phyloP scores from a whole-genome alignment of 2,113 vertebrate species.

The Semnornis frantzii region DNA sequence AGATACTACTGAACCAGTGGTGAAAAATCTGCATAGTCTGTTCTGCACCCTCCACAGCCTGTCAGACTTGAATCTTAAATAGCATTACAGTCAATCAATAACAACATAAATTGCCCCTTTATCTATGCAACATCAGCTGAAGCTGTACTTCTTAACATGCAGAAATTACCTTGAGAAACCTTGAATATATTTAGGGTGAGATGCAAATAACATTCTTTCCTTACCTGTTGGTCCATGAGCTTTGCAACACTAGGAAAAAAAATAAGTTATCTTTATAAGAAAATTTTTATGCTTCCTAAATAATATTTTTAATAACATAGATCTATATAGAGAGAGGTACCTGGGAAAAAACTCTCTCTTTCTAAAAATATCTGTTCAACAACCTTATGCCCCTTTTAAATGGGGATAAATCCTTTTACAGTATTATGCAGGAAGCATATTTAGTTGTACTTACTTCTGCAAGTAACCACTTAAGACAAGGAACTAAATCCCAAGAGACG shows the following conservation, averaged over 20 bases:
- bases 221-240: background rate
- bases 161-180: background rate
- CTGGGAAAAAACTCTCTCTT: background rate
- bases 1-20: background rate
- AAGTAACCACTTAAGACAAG: conserved; percentile 33
- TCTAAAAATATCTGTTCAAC: conserved; percentile 27
- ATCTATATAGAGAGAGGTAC: background rate
- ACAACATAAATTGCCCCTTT: background rate
- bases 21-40: background rate
- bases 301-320: background rate
- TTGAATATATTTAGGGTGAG: background rate
- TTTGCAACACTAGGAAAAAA: background rate
- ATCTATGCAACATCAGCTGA: background rate
- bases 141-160: background rate
- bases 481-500: conserved; percentile 3
- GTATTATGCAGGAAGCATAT: conserved; percentile 16
- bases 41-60: background rate
- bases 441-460: conserved; percentile 10
- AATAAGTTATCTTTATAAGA: background rate
- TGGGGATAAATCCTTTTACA: conserved; percentile 38
- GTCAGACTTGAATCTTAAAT: background rate
- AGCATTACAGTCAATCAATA: background rate
- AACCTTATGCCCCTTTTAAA: conserved; percentile 11
- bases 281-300: background rate
- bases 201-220: background rate